Percentiles rank a stretch among this genome's conserved stretches.
These are phyloP conservation scores for Dasypogon diadema DNA, from an alignment of 2,888 invertebrate species.

Conservation along the genomic window DNA sequence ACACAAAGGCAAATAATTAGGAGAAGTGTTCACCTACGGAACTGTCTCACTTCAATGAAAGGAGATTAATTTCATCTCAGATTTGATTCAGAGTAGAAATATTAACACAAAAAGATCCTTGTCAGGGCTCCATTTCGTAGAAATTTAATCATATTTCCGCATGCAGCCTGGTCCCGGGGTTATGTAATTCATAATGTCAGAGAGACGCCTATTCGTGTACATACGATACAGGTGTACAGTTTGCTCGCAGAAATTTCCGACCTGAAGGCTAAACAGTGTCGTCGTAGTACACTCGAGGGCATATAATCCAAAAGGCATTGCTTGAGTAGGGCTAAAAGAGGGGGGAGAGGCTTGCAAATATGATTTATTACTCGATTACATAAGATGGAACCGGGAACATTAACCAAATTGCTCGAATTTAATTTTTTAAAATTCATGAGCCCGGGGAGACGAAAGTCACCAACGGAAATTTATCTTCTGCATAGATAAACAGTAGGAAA, in stretches of 20 bases:
- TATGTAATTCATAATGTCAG: conserved; percentile 48
- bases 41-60: conserved; percentile 28
- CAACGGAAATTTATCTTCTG: conserved; percentile 38
- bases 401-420: conserved; percentile 56
- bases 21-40: conserved; percentile 11
- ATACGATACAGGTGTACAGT: conserved; percentile 15
- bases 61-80: conserved; percentile 40
- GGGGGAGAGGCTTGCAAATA: conserved; percentile 46
- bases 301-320: conserved; percentile 18
- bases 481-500: conserved; percentile 42
- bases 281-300: conserved; percentile 14
- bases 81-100: conserved; percentile 39
- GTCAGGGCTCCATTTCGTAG: conserved; percentile 14
- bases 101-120: conserved; percentile 32
- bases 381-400: conserved; percentile 54
- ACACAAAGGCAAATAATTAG: conserved; percentile 23
- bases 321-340: neutral
- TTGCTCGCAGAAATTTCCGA: conserved; percentile 39
- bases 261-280: conserved; percentile 20
- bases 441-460: conserved; percentile 15
- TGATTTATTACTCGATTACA: conserved; percentile 56
- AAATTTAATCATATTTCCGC: conserved; percentile 50
- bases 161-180: conserved; percentile 29
- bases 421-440: conserved; percentile 54
- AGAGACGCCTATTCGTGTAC: conserved; percentile 28